phyloP scores from a whole-genome alignment of 2,113 vertebrate genomes.

The Stomatorhinus ivindoensis region DNA sequence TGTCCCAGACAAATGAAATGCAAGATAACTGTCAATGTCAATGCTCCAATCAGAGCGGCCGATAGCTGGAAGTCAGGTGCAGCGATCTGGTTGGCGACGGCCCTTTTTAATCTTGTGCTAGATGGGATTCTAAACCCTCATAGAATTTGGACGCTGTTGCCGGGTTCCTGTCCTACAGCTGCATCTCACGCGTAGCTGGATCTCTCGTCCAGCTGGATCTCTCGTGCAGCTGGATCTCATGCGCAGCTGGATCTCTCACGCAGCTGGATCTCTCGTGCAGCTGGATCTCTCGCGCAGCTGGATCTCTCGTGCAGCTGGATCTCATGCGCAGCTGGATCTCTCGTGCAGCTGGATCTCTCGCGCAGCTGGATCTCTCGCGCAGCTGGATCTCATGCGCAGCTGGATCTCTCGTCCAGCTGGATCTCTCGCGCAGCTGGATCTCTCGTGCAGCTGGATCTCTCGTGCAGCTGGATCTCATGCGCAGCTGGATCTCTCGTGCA shows the following conservation, averaged over 20 bases:
- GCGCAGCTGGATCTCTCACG: no score
- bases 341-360: background rate
- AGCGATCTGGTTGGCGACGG: background rate
- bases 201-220: background rate
- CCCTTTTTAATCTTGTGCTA: background rate
- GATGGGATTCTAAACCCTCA: background rate
- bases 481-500: no score
- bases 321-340: no score
- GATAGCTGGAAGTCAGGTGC: background rate
- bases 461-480: no score
- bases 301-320: background rate
- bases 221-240: background rate
- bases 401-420: no score
- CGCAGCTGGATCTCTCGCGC: background rate
- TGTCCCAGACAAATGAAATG: background rate
- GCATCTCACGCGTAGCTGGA: background rate
- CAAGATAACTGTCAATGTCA: background rate
- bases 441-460: no score
- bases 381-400: background rate
- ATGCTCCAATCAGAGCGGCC: background rate
- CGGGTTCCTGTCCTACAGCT: background rate
- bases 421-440: background rate
- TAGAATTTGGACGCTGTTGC: background rate
- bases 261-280: background rate
- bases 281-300: background rate